Evolutionary conservation across 2,888 invertebrate species (phyloP), one percentile per base, ranked within the genome.

Genomic region (Mycalesis mineus): DNA sequence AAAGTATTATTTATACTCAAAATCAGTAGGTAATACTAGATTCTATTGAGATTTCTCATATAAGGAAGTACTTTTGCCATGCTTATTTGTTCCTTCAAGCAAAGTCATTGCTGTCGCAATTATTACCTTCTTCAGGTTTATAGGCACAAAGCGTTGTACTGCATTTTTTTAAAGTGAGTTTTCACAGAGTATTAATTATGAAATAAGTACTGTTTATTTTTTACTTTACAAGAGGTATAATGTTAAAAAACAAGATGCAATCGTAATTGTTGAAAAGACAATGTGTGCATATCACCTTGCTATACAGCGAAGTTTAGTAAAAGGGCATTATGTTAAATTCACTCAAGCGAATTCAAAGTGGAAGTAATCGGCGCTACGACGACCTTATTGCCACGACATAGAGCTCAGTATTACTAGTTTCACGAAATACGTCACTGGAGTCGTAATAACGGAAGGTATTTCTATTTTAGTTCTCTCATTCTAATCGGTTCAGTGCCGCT

Each of bases 271-370:
- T 7, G 17, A 5, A 1, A 11, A 9, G n/a, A 41, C 14, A 2
- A n/a, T n/a, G 42, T 44, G 42, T 44, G 5, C 0, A 44, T 6
- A 13, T n/a, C n/a, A 22, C n/a, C 42, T 44, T 7, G n/a, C n/a
- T 44, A 65, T 58, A 68, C 67, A 64, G 65, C 58, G 50, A 58
- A 66, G 60, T 63, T 60, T 56, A 60, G 51, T 59, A 56, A 55
- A 55, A 55, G 50, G 44, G 39, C 39, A 48, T 56, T 59, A 57
- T 57, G 50, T 17, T 58, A 55, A 56, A 61, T 55, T 57, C 7
- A 42, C 57, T 48, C 33, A 22, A 49, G 33, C 55, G 41, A 48
- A 48, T 55, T 37, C 39, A 54, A 40, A 42, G 41, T 48, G 51
- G 39, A 51, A 62, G 9, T 53, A 58, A 58, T 56, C 47, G 47